These are phyloP conservation scores for Corynorhinus townsendii DNA, from an alignment of 2,113 vertebrate species.

Conservation along the genomic window DNA sequence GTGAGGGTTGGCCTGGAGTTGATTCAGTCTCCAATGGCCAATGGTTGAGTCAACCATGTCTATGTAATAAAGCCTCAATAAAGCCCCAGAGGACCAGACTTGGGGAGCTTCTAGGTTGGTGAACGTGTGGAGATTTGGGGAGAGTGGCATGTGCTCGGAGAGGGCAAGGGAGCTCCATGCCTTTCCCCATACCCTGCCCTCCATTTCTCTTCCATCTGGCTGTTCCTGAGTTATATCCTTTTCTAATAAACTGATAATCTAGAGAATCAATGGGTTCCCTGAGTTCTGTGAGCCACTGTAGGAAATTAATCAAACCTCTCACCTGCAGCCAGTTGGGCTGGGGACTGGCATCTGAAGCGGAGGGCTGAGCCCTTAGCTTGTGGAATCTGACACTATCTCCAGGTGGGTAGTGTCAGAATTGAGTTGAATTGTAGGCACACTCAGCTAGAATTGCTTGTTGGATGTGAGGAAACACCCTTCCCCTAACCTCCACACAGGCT, in stretches of 20 bases:
- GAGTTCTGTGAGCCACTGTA: not conserved
- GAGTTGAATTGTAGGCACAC: not conserved
- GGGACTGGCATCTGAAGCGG: not conserved
- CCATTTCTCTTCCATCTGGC: not conserved
- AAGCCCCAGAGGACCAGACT: not conserved
- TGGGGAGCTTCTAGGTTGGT: not conserved
- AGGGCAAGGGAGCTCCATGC: no score
- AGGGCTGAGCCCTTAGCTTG: not conserved
- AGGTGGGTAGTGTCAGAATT: not conserved
- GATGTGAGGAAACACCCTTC: not conserved
- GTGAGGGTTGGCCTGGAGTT: not conserved
- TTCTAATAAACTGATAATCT: not conserved
- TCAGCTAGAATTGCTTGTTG: not conserved
- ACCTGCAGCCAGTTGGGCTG: not conserved
- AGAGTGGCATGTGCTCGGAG: not conserved
- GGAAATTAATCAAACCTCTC: not conserved
- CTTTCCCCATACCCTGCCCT: not conserved
- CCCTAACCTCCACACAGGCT: not conserved
- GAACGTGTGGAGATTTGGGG: not conserved
- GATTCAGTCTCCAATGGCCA: not conserved
- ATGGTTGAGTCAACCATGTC: not conserved
- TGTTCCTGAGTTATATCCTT: not conserved
- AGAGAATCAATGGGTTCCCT: not conserved
- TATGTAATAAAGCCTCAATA: not conserved
- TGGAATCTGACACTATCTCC: not conserved